Evolutionary conservation across 2,113 vertebrate species (phyloP), one percentile per base, ranked within the genome.

Genomic region (Hemichromis elongatus): DNA sequence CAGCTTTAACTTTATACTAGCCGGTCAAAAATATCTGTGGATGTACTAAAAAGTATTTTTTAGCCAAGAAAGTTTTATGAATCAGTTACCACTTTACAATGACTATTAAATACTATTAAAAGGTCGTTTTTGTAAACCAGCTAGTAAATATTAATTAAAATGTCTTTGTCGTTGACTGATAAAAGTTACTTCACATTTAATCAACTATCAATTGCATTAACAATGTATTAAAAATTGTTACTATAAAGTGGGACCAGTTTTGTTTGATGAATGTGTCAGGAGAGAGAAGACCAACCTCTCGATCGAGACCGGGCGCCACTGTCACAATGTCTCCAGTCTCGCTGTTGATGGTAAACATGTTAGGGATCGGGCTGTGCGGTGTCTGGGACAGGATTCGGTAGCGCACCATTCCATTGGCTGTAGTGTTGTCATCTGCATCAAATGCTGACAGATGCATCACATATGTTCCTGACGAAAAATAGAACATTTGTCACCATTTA

Each of bases 291-390:
- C 97, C 93, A 87, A 99, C 98, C 97, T 99, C 98, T 81, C 98
- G 95, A 92, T 99, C 98, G 3, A 99, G 97, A 24, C 98, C 98
- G 0, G 98, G 97, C 0, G 98, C 98, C 91, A 99, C 98, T 0
- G 98, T 99, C 89, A 98, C 97, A 0, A 99, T 98, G 89, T 98
- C 98, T 12, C 98, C 98, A 0, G 98, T 99, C 95, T 99, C 98
- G 0, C 98, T 98, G 96, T 99, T 98, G 81, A 99, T 99, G 50
- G 98, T 99, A 88, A 99, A 99, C 98, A 99, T 98, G 85, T 98
- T 98, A 3, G 98, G 97, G 0, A 98, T 98, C 0, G 98, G 98
- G 92, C 97, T 99, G 95, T 98, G 97, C 0, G 98, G 98, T 3
- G 94, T 98, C 95, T 99, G 98, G 1, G 98, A 97, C 92, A 99